Evolutionary conservation across 2,797 vertebrate genomes (phyloP).

Genomic region (Pygocentrus nattereri): DNA sequence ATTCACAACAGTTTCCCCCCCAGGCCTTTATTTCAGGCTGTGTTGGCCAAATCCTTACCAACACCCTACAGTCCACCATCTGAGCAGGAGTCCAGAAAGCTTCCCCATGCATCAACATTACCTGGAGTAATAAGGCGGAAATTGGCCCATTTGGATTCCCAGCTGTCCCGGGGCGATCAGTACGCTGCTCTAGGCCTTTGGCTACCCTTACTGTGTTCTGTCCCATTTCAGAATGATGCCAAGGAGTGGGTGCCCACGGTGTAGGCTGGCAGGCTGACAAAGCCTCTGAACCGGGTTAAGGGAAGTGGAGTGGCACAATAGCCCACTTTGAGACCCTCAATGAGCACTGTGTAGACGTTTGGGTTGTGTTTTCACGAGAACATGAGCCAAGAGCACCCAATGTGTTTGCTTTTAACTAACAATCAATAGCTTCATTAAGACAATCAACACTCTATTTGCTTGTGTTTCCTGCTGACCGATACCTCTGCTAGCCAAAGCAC

Average conservation of each 20-base stretch:
- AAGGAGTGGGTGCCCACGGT: slow-evolving; percentile 60
- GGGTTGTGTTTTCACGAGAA: slow-evolving; percentile 71
- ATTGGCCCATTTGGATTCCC: slow-evolving; percentile 66
- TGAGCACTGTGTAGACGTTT: slow-evolving; percentile 75
- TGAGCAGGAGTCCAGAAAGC: slow-evolving; percentile 50
- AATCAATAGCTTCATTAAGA: slow-evolving; percentile 77
- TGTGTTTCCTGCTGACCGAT: slow-evolving; percentile 30
- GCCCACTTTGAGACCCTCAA: slow-evolving; percentile 77
- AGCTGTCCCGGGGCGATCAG: slow-evolving; percentile 50
- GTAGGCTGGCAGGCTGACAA: slow-evolving; percentile 66
- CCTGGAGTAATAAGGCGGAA: slow-evolving; percentile 70
- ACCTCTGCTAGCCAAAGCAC: neutral
- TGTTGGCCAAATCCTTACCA: slow-evolving; percentile 51
- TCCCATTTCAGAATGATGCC: slow-evolving; percentile 65
- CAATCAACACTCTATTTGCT: slow-evolving; percentile 66
- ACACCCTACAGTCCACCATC: slow-evolving; percentile 65
- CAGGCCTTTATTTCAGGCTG: slow-evolving; percentile 3
- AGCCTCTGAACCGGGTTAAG: slow-evolving; percentile 68
- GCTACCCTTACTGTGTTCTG: slow-evolving; percentile 53
- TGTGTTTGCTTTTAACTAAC: slow-evolving; percentile 75
- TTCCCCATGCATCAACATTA: slow-evolving; percentile 64
- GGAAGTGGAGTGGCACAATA: slow-evolving; percentile 74
- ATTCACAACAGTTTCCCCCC: neutral
- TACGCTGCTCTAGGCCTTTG: slow-evolving; percentile 47
- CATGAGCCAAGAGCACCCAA: slow-evolving; percentile 71